Evolutionary conservation across 2,113 vertebrate genomes (phyloP), one percentile per base, ranked within the genome.

Genomic region (Callocephalon fimbriatum): DNA sequence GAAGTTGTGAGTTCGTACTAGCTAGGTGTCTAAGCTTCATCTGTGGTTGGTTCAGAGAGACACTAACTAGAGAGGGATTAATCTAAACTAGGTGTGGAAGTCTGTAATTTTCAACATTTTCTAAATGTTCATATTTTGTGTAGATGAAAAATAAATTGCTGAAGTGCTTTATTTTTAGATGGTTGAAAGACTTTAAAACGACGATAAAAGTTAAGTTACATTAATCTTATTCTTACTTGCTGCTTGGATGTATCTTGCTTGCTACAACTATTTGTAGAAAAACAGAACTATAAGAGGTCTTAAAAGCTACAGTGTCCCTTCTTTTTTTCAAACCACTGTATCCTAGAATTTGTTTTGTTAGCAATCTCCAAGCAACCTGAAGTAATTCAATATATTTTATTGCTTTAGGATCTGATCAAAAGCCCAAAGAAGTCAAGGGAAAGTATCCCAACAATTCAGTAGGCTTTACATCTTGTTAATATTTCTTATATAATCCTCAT

Each of bases 381-480:
- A 76, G 15, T 38, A 86, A 70, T 92, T 86, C 9, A 31, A 14
- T 51, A 19, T 15, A 54, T 88, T 88, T 84, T 35, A 51, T 86
- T 82, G 51, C 27, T 90, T 68, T 29, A 80, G 29, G n/a, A 92
- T 90, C 35, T 68, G 23, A 90, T 76, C 18, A 88, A 92, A 73
- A 76, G 8, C 27, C 19, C 8, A 38, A 79, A 61, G 15, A 86
- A 86, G 15, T 63, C 47, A 58, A 26, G 66, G 37, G 35, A 92
- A 91, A 2, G 4, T 10, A 70, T 54, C 15, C 31, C 71, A 63
- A 59, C 16, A 80, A 53, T 66, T 94, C 67, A 73, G 26, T 48
- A 22, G 18, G 3, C 1, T 88, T 56, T 89, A 81, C 81, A 96
- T 73, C 11, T 32, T 73, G 22, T 62, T 76, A 86, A 37, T 62